Evolutionary conservation across 2,797 vertebrate species (phyloP).

Genomic region (Discoglossus pictus): DNA sequence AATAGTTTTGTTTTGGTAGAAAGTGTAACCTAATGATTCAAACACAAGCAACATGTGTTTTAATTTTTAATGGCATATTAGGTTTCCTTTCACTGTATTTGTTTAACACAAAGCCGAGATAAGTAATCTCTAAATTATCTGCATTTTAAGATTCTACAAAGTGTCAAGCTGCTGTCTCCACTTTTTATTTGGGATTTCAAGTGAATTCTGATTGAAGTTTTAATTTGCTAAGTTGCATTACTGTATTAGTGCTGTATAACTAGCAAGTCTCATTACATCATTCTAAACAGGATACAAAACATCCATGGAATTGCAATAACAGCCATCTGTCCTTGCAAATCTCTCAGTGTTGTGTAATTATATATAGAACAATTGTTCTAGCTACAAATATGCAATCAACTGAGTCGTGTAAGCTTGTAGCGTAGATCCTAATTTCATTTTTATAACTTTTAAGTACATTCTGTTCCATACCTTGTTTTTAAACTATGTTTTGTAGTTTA

Average conservation of each 20-base stretch:
- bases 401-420: background rate
- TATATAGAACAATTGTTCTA: background rate
- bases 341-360: constrained; percentile 5
- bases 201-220: constrained; percentile 35
- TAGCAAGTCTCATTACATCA: background rate
- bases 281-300: constrained; percentile 5
- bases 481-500: no score
- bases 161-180: constrained; percentile 28
- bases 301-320: no score
- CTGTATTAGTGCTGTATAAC: constrained; percentile 13
- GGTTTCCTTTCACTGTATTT: constrained; percentile 49
- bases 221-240: constrained; percentile 31
- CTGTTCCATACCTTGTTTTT: no score
- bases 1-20: constrained; percentile 56
- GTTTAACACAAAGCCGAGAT: constrained; percentile 41
- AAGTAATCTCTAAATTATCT: constrained; percentile 38
- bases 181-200: constrained; percentile 21
- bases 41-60: constrained; percentile 58
- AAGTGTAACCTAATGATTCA: constrained; percentile 61
- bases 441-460: background rate
- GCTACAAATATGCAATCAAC: constrained; percentile 3
- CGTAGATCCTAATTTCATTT: background rate
- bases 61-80: constrained; percentile 65
- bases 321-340: no score
- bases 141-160: constrained; percentile 25